phyloP scores from a whole-genome alignment of 2,888 invertebrate species.

The Mechanitis messenoides region DNA sequence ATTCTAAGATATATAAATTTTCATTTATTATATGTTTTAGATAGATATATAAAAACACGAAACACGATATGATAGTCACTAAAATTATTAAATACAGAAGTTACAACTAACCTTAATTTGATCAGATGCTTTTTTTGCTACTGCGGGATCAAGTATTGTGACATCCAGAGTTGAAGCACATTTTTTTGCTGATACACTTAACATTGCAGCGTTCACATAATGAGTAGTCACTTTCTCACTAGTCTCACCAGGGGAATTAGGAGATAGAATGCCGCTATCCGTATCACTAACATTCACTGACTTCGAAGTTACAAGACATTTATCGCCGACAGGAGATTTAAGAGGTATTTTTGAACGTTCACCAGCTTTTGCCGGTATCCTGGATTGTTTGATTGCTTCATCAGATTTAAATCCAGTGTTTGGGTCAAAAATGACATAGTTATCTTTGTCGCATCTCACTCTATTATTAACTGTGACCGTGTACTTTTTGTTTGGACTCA shows the following conservation, averaged over 20 bases:
- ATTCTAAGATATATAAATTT: too few species aligned
- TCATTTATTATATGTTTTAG: not conserved
- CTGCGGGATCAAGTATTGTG: slow-evolving; percentile 58
- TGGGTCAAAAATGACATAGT: slow-evolving; percentile 73
- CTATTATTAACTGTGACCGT: slow-evolving; percentile 71
- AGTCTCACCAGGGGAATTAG: slow-evolving; percentile 77
- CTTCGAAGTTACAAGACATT: slow-evolving; percentile 48
- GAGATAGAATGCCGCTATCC: slow-evolving; percentile 80
- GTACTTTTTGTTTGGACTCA: slow-evolving; percentile 74
- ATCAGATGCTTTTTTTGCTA: slow-evolving; percentile 68
- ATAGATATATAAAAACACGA: too few species aligned
- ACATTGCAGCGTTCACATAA: slow-evolving; percentile 64
- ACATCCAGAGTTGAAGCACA: slow-evolving; percentile 56
- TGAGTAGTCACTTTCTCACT: slow-evolving; percentile 55
- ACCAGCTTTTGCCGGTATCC: slow-evolving; percentile 49
- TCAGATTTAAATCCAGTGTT: slow-evolving; percentile 64
- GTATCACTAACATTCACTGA: slow-evolving; percentile 77
- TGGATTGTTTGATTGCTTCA: slow-evolving; percentile 43
- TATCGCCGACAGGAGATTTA: slow-evolving; percentile 57
- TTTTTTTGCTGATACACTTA: slow-evolving; percentile 58
- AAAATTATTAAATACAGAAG: not conserved
- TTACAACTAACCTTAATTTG: slow-evolving; percentile 64
- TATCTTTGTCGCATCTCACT: slow-evolving; percentile 73
- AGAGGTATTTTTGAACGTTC: slow-evolving; percentile 58
- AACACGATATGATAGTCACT: not conserved